Conservation (phyloP, 1,140 invertebrate genomes). For the Drosophila pachea region DNA sequence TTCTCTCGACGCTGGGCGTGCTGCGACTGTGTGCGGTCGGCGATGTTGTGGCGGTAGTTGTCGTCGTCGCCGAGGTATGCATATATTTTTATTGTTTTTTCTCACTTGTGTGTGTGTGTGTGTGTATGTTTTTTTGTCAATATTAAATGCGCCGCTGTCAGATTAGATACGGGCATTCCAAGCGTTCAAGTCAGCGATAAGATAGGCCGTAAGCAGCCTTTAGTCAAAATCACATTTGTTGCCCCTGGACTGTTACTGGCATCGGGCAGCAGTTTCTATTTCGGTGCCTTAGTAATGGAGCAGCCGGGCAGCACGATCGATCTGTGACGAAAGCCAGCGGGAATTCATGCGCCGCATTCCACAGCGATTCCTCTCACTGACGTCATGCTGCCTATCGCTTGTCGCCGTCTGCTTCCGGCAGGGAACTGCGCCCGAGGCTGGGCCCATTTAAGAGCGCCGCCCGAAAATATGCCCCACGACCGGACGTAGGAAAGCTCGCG, state of each 20-base stretch:
- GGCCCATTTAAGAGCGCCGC: not conserved
- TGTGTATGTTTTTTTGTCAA: too few species aligned
- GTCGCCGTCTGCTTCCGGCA: not conserved
- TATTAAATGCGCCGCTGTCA: constrained; percentile 19
- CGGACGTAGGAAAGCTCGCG: too few species aligned
- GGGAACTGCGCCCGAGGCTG: too few species aligned
- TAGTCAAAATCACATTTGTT: not conserved
- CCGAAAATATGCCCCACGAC: constrained; percentile 23
- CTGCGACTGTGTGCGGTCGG: constrained; percentile 43
- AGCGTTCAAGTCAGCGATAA: constrained; percentile 16
- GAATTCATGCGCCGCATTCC: constrained; percentile 55
- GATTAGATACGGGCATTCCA: constrained; percentile 38
- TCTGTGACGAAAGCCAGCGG: constrained; percentile 48
- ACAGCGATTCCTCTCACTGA: constrained; percentile 30
- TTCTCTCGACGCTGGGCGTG: not conserved
- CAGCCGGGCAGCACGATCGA: not conserved
- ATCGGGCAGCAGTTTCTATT: constrained; percentile 25
- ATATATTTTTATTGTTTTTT: constrained; percentile 12
- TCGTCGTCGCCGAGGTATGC: constrained; percentile 20
- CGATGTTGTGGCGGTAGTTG: constrained; percentile 34
- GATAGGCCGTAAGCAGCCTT: not conserved
- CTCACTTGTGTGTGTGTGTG: too few species aligned
- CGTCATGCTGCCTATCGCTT: not conserved
- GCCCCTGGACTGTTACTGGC: constrained; percentile 14
- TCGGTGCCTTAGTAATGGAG: constrained; percentile 25